phyloP scores from a whole-genome alignment of 2,797 vertebrate species.

The Rhadinocentrus ornatus region DNA sequence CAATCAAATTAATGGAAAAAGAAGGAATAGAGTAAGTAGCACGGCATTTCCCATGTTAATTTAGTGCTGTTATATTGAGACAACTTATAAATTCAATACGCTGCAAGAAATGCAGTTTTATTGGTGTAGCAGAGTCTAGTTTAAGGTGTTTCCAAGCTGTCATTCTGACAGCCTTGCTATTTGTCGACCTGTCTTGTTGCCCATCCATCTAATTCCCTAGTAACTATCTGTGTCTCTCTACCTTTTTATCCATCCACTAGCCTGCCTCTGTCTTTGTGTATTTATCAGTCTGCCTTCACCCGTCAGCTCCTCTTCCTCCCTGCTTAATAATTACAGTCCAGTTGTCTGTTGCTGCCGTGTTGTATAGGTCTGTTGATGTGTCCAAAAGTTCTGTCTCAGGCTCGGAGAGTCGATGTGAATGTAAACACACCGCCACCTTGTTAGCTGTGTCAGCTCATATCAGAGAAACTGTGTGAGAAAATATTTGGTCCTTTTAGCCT shows the following conservation, averaged over 20 bases:
- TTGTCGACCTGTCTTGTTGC: slow-evolving; percentile 75
- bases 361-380: slow-evolving; percentile 38
- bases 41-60: slow-evolving; percentile 51
- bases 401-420: slow-evolving; percentile 19
- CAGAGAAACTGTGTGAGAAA: slow-evolving; percentile 4
- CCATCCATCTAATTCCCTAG: slow-evolving; percentile 67
- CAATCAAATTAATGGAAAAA: slow-evolving; percentile 78
- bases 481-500: neutral
- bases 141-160: slow-evolving; percentile 68
- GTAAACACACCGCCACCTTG: slow-evolving; percentile 8
- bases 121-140: slow-evolving; percentile 30
- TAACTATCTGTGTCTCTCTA: slow-evolving; percentile 72
- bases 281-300: slow-evolving; percentile 67
- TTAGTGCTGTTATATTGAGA: slow-evolving; percentile 9
- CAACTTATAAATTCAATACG: slow-evolving; percentile 50
- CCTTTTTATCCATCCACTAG: slow-evolving; percentile 73
- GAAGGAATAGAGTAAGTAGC: slow-evolving; percentile 45
- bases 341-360: slow-evolving; percentile 59
- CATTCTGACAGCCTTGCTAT: slow-evolving; percentile 62
- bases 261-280: slow-evolving; percentile 66
- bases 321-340: slow-evolving; percentile 71
- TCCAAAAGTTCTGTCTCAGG: slow-evolving; percentile 36
- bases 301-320: slow-evolving; percentile 51
- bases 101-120: slow-evolving; percentile 38
- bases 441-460: slow-evolving; percentile 35